A percentile compares a stretch with the other conserved stretches of the same genome.
These are phyloP conservation scores for Mobula hypostoma DNA, from an alignment of 2,113 vertebrate species.

Conservation along the genomic window DNA sequence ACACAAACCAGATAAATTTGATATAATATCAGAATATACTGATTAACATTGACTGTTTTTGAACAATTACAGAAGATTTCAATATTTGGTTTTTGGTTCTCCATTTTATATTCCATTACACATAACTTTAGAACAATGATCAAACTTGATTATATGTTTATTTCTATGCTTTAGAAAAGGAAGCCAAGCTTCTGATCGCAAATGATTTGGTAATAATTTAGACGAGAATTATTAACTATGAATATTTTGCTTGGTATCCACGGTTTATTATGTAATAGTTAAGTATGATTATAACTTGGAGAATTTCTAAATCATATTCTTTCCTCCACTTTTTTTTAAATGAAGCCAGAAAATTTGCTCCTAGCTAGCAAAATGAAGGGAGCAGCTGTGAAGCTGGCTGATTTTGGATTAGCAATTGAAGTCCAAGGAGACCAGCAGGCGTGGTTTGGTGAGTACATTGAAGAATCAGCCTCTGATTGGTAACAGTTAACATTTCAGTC, in stretches of 20 bases:
- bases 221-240: neutral
- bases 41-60: neutral
- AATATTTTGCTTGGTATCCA: neutral
- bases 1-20: neutral
- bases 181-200: neutral
- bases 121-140: neutral
- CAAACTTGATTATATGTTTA: neutral
- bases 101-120: neutral
- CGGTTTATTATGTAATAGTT: no score
- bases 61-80: neutral
- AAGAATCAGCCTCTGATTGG: neutral
- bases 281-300: neutral
- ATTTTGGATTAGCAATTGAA: constrained; percentile 93
- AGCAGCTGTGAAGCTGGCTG: constrained; percentile 91
- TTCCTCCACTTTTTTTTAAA: constrained; percentile 46
- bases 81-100: neutral
- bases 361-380: constrained; percentile 96
- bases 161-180: neutral
- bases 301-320: constrained; percentile 40
- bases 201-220: neutral
- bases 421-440: constrained; percentile 96
- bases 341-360: constrained; percentile 92
- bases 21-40: neutral
- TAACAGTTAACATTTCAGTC: neutral
- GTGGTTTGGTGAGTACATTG: constrained; percentile 86